Evolutionary conservation across 1,140 invertebrate genomes (phyloP).

Genomic region (Cyphomyrmex costatus): DNA sequence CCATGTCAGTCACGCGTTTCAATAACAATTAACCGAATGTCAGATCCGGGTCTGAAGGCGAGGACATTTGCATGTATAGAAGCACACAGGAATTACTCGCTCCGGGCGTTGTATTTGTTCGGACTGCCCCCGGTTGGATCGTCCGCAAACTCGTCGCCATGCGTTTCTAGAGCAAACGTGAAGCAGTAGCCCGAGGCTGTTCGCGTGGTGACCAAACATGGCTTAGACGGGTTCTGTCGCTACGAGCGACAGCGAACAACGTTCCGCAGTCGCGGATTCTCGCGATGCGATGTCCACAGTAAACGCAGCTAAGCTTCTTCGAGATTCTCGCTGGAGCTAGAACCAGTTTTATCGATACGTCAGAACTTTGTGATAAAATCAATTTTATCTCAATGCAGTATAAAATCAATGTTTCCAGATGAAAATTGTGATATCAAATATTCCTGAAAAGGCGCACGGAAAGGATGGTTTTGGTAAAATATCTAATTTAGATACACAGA

Average conservation of each 20-base stretch:
- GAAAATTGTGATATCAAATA: neutral
- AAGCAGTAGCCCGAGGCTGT: slow-evolving; percentile 34
- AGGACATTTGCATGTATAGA: slow-evolving; percentile 45
- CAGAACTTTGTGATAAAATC: neutral
- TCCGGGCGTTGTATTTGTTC: slow-evolving; percentile 50
- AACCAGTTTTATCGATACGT: neutral
- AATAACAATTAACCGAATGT: slow-evolving; percentile 53
- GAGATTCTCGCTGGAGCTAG: neutral
- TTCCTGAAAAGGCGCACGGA: neutral
- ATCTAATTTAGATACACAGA: too few relatives aligned
- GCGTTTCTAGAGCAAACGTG: slow-evolving; percentile 66
- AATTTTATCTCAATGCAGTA: neutral
- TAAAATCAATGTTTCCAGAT: neutral
- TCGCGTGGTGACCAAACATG: slow-evolving; percentile 67
- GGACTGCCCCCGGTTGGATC: slow-evolving; percentile 18
- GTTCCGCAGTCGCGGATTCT: slow-evolving; percentile 1
- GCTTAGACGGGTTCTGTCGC: slow-evolving; percentile 36
- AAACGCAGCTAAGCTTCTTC: slow-evolving; percentile 21
- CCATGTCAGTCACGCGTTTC: slow-evolving; percentile 37
- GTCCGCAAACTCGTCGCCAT: slow-evolving; percentile 48
- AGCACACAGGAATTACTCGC: slow-evolving; percentile 38
- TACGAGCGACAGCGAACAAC: slow-evolving; percentile 25
- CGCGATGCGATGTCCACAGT: neutral
- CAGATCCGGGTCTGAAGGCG: slow-evolving; percentile 28
- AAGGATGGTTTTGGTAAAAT: too few relatives aligned